Percentiles rank a stretch among this genome's conserved stretches.
Conservation (phyloP, 2,113 vertebrate genomes). For the Ovis aries region ARS-UI_Ramb_v3.0 NC_056056.1:138413001-138413500, state of each 20-base stretch:
- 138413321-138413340: rapidly evolving
- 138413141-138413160: not conserved
- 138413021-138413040: not conserved
- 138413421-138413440: not conserved
- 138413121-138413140: not conserved
- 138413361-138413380: not conserved
- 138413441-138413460: not conserved
- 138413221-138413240: not conserved
- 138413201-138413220: not conserved
- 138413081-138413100: not conserved
- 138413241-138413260: not conserved
- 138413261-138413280: not conserved
- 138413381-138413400: not conserved
- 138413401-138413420: not conserved
- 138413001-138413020: not conserved
- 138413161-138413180: not conserved
- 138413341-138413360: not conserved
- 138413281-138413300: not conserved
- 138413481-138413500: not conserved
- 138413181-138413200: not conserved
- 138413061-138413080: not conserved
- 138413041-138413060: not conserved
- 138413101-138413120: not conserved
- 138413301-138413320: not conserved
- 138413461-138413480: not conserved